Evolutionary conservation across 2,888 invertebrate genomes (phyloP), one percentile per base, ranked within the genome.

Genomic region (Epiblema foenella): DNA sequence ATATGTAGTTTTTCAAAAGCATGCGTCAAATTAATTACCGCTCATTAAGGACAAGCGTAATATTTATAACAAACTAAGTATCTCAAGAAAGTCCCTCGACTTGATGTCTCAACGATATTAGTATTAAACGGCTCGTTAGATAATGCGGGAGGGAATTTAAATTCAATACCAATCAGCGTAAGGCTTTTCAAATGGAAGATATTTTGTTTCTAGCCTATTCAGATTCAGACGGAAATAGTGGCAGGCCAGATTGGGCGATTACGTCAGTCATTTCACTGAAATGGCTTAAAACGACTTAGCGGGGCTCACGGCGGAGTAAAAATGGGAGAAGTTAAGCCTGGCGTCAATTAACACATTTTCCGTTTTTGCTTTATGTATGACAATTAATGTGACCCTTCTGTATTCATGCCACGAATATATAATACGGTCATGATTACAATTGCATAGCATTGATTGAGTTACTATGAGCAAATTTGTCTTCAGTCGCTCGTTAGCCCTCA

Each of bases 211-310:
- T 59, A 39, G 20, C 42, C 37, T 60, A 67, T 51, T 67, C 24
- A 18, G 63, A 67, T 39, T 67, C 24, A 18, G 63, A 37, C 29
- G 18, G 37, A 29, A 64, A 65, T 59, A 69, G 64, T 52, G 64
- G 58, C 39, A 64, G 64, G 42, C 69, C 64, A 69, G 58, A 59
- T 69, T 58, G 51, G 54, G 7, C 54, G 70, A 70, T 70, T 46
- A 46, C 65, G 70, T 59, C 70, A 60, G 37, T 66, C 65, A 70
- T 60, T 46, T 54, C 17, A 15, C 52, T 29, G 65, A 66, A 58
- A 51, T 52, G 20, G 59, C 67, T 59, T 20, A 9, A 58, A 37
- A 33, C 58, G 58, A 52, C 58, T 65, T 52, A 59, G 24, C 15
- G 9, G 9, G 37, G 69, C 51, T 37, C 37, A n/a, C 1, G 39